Evolutionary conservation across 92 coral and sea anemone species (phyloP).

Genomic region (Siderastrea radians): DNA sequence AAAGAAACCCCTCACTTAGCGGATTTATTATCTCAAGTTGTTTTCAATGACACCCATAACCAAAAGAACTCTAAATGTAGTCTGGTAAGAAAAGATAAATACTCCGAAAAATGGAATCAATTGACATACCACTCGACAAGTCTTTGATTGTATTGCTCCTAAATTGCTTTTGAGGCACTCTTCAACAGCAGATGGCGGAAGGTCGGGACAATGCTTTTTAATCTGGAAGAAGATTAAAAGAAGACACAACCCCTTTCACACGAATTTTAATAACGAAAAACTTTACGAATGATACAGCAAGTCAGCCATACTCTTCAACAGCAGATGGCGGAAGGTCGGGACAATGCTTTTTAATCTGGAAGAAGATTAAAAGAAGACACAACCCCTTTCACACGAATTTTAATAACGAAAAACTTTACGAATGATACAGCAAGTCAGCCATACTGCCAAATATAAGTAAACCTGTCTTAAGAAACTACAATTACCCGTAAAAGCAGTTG

Average conservation of each 20-base stretch:
- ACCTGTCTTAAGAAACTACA: too few relatives aligned
- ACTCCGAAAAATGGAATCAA: background rate
- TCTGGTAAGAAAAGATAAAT: background rate
- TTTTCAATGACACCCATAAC: background rate
- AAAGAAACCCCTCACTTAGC: too few relatives aligned
- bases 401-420: too few relatives aligned
- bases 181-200: slow-evolving; percentile 78
- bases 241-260: background rate
- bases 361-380: background rate
- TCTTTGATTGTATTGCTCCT: slow-evolving; percentile 31
- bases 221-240: slow-evolving; percentile 52
- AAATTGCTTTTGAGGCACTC: slow-evolving; percentile 78
- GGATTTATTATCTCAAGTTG: too few relatives aligned
- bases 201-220: slow-evolving; percentile 34
- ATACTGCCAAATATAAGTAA: too few relatives aligned
- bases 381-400: background rate
- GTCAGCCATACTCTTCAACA: background rate
- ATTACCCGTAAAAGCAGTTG: too few relatives aligned
- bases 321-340: slow-evolving; percentile 60
- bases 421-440: background rate
- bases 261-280: background rate
- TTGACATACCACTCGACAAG: slow-evolving; percentile 62
- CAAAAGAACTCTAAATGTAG: background rate
- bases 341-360: slow-evolving; percentile 68
- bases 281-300: background rate